These are phyloP conservation scores for Caenorhabditis doughertyi DNA, from an alignment of 2,888 invertebrate species.

Conservation along the genomic window DNA sequence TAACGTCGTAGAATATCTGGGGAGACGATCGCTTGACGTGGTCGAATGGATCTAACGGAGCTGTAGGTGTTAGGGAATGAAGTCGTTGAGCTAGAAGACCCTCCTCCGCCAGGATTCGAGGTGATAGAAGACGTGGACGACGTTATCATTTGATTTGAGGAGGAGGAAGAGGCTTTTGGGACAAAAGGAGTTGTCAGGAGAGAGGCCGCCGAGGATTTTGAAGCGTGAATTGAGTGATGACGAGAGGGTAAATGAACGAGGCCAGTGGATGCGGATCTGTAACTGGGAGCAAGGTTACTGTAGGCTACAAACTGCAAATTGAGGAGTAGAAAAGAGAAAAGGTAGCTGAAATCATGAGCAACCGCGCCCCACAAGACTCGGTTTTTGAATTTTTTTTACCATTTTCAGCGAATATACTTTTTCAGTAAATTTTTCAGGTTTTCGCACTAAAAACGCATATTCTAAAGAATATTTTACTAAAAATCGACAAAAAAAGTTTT, in stretches of 20 bases:
- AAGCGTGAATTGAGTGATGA: conserved; percentile 66
- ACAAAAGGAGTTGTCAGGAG: conserved; percentile 57
- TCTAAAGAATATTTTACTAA: too few relatives aligned
- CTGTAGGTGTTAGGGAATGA: conserved; percentile 68
- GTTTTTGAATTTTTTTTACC: too few relatives aligned
- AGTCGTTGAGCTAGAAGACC: conserved; percentile 1
- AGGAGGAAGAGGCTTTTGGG: conserved; percentile 38
- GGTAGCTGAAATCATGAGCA: too few relatives aligned
- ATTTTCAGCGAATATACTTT: too few relatives aligned
- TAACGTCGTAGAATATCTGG: conserved; percentile 80
- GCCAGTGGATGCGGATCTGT: conserved; percentile 72
- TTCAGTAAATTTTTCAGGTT: too few relatives aligned
- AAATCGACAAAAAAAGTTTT: too few relatives aligned
- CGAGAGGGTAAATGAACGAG: conserved; percentile 63
- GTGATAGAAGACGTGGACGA: conserved; percentile 37
- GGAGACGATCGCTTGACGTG: conserved; percentile 79
- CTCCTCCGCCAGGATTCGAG: neutral
- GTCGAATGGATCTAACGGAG: conserved; percentile 79
- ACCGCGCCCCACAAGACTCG: too few relatives aligned
- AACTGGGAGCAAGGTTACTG: neutral
- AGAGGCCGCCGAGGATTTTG: conserved; percentile 66
- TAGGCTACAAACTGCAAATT: too few relatives aligned
- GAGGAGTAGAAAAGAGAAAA: too few relatives aligned
- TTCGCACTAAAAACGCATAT: too few relatives aligned
- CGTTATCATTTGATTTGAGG: conserved; percentile 22